Base-by-base conservation (phyloP, 1,140 invertebrate genomes). In the Brachionus paranguensis region DNA sequence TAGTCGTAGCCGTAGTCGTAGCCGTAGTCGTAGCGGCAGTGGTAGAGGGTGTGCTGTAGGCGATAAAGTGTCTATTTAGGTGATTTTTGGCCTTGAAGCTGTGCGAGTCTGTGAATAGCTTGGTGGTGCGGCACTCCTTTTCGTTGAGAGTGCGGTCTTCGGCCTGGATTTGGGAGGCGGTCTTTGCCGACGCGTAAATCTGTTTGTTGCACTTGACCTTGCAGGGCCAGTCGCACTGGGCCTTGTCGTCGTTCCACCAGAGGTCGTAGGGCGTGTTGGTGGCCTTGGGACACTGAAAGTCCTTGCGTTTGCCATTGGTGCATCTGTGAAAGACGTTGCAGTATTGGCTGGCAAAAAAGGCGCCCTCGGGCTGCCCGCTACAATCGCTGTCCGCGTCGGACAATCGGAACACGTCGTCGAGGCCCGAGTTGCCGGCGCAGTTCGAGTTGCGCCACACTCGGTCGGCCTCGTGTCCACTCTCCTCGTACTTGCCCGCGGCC, bases 221-320 rank as follows among this genome's bases (percentile, higher is more conserved):
- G 60, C 83, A 84, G 0, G 83, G 83, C 83, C 83, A 84, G 60
- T 84, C 83, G 20, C 83, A 84, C 27, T 76, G 83, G 11, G 37
- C 29, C 45, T 53, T 76, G 43, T 84, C 60, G 27, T 84, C 65
- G 29, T 84, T 84, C 83, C 83, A 84, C 83, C 83, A 84, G 4
- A 84, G 24, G 43, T 84, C 83, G n/a, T 84, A 84, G 2, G 83
- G 83, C 8, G 65, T 76, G 29, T 84, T 84, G 10, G 83, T 84
- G 2, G 83, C 83, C 14, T 53, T 53, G 33, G 83, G 47, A 78
- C 83, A 84, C 50, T 50, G 43, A 43, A 84, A 84, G 27, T 84
- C 83, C 14, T 60, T 45, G 3, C 83, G 68, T 29, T 50, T 41
- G 43, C 83, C 83, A 27, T 50, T 76, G 3, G 60, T 65, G 41